phyloP scores from a whole-genome alignment of 2,113 vertebrate species.

The Pterocles burchelli region DNA sequence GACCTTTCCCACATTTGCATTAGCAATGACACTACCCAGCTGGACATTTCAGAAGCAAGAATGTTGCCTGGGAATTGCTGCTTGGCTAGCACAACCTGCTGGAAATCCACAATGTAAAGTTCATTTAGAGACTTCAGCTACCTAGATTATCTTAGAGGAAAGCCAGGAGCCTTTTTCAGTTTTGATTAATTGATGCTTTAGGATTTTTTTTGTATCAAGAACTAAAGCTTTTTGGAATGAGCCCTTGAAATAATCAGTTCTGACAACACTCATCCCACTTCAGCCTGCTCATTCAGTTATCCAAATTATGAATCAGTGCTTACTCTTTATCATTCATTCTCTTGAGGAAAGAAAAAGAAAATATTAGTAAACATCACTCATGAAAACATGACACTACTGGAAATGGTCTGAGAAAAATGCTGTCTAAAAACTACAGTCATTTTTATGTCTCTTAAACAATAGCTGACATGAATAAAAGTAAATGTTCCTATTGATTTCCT shows the following conservation, averaged over 20 bases:
- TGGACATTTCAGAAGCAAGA: not conserved
- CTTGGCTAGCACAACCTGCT: not conserved
- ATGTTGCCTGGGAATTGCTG: not conserved
- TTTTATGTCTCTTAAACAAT: conserved; percentile 21
- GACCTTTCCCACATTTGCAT: not conserved
- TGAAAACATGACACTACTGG: not conserved
- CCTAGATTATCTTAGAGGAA: not conserved
- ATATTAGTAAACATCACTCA: not conserved
- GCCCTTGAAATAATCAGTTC: not conserved
- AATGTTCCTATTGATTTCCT: conserved; percentile 43
- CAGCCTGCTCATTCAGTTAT: not conserved
- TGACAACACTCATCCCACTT: not conserved
- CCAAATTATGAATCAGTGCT: not conserved
- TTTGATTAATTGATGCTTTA: not conserved
- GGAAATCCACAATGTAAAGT: not conserved
- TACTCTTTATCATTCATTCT: not conserved
- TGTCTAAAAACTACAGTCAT: not conserved
- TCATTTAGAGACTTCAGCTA: not conserved
- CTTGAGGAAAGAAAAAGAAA: not conserved
- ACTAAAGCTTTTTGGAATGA: not conserved
- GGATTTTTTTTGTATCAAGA: not conserved
- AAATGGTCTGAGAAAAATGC: not conserved
- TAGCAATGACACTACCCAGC: not conserved
- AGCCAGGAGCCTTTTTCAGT: not conserved
- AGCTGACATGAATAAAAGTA: conserved; percentile 16